A percentile compares a stretch with the other conserved stretches of the same genome.
phyloP scores from a whole-genome alignment of 2,113 vertebrate genomes.

The Podarcis cretensis region DNA sequence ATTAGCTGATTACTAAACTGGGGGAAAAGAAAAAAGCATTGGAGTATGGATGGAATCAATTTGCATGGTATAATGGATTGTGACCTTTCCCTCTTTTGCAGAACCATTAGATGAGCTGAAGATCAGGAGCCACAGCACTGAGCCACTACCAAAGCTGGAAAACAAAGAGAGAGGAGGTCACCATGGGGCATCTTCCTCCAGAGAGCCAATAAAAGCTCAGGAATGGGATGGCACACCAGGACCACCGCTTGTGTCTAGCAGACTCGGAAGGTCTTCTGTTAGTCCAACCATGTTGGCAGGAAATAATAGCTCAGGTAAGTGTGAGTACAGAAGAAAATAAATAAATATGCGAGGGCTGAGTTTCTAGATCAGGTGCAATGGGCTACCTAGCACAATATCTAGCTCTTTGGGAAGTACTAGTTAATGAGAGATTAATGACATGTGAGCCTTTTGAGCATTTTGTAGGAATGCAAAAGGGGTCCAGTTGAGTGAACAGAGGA shows the following conservation, averaged over 20 bases:
- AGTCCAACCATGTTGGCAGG: constrained; percentile 89
- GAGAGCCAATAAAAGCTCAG: constrained; percentile 91
- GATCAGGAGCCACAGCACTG: constrained; percentile 86
- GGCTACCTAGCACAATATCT: background rate
- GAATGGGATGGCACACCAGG: constrained; percentile 90
- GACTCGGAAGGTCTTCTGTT: constrained; percentile 90
- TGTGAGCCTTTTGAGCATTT: background rate
- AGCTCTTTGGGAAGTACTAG: background rate
- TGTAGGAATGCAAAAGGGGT: background rate
- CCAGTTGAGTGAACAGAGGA: background rate
- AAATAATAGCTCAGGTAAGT: constrained; percentile 86
- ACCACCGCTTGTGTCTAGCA: constrained; percentile 82
- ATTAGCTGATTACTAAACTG: background rate
- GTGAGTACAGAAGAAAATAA: background rate
- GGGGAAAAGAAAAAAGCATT: background rate
- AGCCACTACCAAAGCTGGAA: constrained; percentile 87
- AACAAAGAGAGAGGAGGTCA: constrained; percentile 84
- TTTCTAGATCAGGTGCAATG: background rate
- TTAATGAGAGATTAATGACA: background rate
- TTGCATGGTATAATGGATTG: background rate
- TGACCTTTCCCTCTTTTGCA: constrained; percentile 55
- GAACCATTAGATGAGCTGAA: constrained; percentile 85
- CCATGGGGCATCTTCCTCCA: constrained; percentile 75
- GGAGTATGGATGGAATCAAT: constrained; percentile 1
- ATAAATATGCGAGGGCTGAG: background rate